These are phyloP conservation scores for Tachysurus vachellii DNA, from an alignment of 2,113 vertebrate species.

Conservation along the genomic window DNA sequence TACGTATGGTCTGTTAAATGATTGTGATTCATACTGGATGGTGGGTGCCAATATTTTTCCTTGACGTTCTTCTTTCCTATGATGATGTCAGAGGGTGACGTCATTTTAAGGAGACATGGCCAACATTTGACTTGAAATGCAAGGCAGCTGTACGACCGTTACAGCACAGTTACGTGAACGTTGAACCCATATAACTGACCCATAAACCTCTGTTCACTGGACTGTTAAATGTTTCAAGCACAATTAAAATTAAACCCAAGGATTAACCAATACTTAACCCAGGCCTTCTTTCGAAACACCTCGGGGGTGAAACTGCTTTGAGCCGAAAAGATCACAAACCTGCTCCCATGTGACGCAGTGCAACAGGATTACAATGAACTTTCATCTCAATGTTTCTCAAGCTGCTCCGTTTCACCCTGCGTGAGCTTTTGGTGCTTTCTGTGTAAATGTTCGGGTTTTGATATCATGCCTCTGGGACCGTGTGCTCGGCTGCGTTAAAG, in stretches of 20 bases:
- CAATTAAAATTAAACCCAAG: not conserved
- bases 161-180: no score
- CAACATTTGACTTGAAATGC: not conserved
- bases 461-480: not conserved
- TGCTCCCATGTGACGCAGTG: not conserved
- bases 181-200: not conserved
- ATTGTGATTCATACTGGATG: not conserved
- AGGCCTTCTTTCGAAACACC: not conserved
- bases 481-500: not conserved
- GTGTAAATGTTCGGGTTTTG: not conserved
- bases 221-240: not conserved
- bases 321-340: not conserved
- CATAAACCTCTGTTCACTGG: not conserved
- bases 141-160: not conserved
- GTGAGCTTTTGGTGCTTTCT: not conserved
- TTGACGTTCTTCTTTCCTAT: not conserved
- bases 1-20: not conserved
- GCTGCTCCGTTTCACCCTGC: not conserved
- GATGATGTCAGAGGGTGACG: not conserved
- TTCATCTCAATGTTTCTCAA: conserved; percentile 8
- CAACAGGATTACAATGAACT: conserved; percentile 7
- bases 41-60: not conserved
- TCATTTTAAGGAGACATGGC: not conserved
- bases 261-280: conserved; percentile 10
- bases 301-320: not conserved